Evolutionary conservation across 2,797 vertebrate genomes (phyloP), one percentile per base, ranked within the genome.

Genomic region (Falco novaeseelandiae): DNA sequence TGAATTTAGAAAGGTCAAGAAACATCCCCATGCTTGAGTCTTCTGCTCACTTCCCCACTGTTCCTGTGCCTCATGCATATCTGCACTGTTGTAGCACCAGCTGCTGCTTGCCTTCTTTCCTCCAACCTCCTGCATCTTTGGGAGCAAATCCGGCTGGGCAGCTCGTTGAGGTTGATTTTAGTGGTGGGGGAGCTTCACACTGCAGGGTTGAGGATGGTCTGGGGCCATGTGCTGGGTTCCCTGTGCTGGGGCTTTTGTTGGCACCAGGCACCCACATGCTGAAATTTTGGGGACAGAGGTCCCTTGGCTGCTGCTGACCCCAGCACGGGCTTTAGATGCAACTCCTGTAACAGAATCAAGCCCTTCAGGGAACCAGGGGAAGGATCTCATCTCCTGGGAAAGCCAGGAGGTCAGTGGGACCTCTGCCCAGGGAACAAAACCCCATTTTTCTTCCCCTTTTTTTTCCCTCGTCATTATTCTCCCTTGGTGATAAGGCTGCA

Each of bases 211-310:
- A 78, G 22, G n/a, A 48, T 29, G 36, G 26, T 32, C 20, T 36
- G 49, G 66, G 58, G 22, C 55, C 22, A 25, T 0, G 1, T 0
- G 2, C 29, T 1, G 3, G 30, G 22, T 52, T 52, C 36, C 30
- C 21, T 40, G 29, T 2, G 2, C 42, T 51, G 14, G 21, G 52
- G 8, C 17, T 59, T 81, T 89, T 81, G 34, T 22, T 59, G 57
- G 46, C 44, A 65, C 14, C 0, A 2, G 38, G 19, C 23, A 78
- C 25, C 21, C 1, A 2, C 18, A 3, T 3, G 2, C 32, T 73
- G 29, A 58, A 71, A 55, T 25, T 51, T 51, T 67, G 78, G 25
- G 54, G 42, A 46, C 4, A 4, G 36, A 67, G 14, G 25, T 61
- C 8, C 25, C 20, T 32, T 62, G 48, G 34, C 22, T 85, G 48